Base-by-base conservation (phyloP, 2,797 vertebrate species). In the Tiaroga cobitis region DNA sequence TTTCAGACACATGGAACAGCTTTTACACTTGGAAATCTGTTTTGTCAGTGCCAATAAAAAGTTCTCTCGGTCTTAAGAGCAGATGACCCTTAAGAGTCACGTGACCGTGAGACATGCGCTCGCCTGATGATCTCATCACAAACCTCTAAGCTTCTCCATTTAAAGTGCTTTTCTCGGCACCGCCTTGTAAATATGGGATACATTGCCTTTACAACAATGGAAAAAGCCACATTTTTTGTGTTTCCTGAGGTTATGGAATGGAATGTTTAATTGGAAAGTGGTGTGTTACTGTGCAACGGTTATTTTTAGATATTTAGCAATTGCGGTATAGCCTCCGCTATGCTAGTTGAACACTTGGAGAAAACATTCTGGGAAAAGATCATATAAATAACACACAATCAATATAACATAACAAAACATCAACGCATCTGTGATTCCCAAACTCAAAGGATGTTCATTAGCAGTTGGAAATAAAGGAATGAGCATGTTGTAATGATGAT, bases 111-210 rank as follows among this genome's bases (percentile, higher is more conserved):
- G 61, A 65, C 61, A 24, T 32, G 29, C 46, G 63, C 34, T 56
- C 9, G 24, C 43, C 68, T 84, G 51, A 79, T 79, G 73, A 81
- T 77, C 67, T 82, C 69, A 76, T 16, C 54, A 76, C 74, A 85
- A 85, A 82, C 61, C 65, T 79, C n/a, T 8, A 59, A 13, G 26
- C 34, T 32, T 8, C 51, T 80, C 51, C 51, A 56, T 67, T 83
- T 83, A 73, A 79, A 83, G 56, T 21, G 46, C 68, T 75, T 37
- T 61, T 16, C 61, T 65, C 26, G 1, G 10, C 26, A 29, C 61
- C 15, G 2, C 11, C 56, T 74, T 18, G 26, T 37, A 65, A 74
- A 74, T 16, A 63, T 74, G 81, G 24, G 54, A 74, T 24, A 0
- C 11, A 63, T 4, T 10, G 19, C 54, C 46, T 82, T 82, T 61